Percentiles rank a stretch among this genome's conserved stretches.
Conservation (phyloP, 2,888 invertebrate genomes). For the Microdon myrmicae region DNA sequence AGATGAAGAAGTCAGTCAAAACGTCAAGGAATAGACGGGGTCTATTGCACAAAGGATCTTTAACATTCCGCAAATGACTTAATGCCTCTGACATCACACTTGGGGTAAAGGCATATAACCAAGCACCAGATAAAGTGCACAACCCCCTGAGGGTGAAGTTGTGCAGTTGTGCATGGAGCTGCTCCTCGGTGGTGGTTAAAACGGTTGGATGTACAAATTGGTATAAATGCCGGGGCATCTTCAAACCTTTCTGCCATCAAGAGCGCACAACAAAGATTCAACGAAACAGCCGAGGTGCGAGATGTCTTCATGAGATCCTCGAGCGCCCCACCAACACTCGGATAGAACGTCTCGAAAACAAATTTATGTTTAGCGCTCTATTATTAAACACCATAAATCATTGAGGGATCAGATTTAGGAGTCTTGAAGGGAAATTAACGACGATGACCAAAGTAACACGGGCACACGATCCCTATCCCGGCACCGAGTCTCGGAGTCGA, state of each 20-base stretch:
- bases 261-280: slow-evolving; percentile 25
- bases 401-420: slow-evolving; percentile 48
- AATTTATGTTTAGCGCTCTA: slow-evolving; percentile 51
- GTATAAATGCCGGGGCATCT: slow-evolving; percentile 26
- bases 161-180: slow-evolving; percentile 10
- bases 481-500: slow-evolving; percentile 9
- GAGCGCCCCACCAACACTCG: slow-evolving; percentile 18
- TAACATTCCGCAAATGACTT: slow-evolving; percentile 44
- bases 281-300: slow-evolving; percentile 27
- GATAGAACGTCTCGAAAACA: slow-evolving; percentile 34
- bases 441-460: slow-evolving; percentile 24
- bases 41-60: slow-evolving; percentile 21
- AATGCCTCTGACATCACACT: slow-evolving; percentile 22
- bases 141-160: slow-evolving; percentile 31
- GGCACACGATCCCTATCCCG: slow-evolving; percentile 8
- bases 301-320: slow-evolving; percentile 34
- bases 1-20: slow-evolving; percentile 47
- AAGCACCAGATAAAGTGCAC: neutral
- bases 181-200: slow-evolving; percentile 36
- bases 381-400: slow-evolving; percentile 52
- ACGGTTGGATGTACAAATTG: slow-evolving; percentile 22
- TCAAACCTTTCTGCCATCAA: slow-evolving; percentile 17
- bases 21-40: slow-evolving; percentile 25
- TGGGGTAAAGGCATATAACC: neutral
- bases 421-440: slow-evolving; percentile 46